A percentile compares a stretch with the other conserved stretches of the same genome.
Conservation (phyloP, 1,140 invertebrate genomes). For the Physella acuta region DNA sequence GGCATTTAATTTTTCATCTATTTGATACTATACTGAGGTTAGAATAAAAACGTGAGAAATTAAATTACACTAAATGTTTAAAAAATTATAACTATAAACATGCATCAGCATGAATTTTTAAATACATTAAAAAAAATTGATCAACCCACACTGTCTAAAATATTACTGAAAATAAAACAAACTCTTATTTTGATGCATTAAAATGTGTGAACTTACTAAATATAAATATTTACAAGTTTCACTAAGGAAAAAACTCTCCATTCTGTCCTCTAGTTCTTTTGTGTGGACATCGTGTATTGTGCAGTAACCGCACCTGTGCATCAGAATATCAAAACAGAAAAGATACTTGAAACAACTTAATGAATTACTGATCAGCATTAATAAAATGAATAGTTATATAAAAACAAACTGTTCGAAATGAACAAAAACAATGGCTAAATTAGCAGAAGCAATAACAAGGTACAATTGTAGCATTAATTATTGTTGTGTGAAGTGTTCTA, state of each 20-base stretch:
- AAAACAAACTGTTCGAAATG: neutral
- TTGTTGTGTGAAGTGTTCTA: too few species aligned
- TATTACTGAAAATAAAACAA: too few species aligned
- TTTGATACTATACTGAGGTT: too few species aligned
- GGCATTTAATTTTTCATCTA: too few species aligned
- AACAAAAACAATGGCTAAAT: neutral
- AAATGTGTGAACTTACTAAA: conserved; percentile 62
- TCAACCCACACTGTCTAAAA: too few species aligned
- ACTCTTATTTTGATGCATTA: neutral
- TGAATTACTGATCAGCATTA: neutral
- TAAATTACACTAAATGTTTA: too few species aligned
- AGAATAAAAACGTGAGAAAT: too few species aligned
- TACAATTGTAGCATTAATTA: too few species aligned
- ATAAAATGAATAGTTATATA: neutral
- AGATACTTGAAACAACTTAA: conserved; percentile 8
- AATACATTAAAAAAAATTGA: too few species aligned
- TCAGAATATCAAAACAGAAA: neutral
- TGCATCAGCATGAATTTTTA: too few species aligned
- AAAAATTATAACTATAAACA: too few species aligned
- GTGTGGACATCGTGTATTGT: conserved; percentile 81
- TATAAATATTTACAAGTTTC: conserved; percentile 99
- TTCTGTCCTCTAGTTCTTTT: conserved; percentile 92
- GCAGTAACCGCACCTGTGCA: conserved; percentile 68
- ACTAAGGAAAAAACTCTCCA: conserved; percentile 98
- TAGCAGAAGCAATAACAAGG: neutral